A percentile compares a stretch with the other conserved stretches of the same genome.
phyloP scores from a whole-genome alignment of 2,888 invertebrate genomes.

The Tetramorium bicarinatum region DNA sequence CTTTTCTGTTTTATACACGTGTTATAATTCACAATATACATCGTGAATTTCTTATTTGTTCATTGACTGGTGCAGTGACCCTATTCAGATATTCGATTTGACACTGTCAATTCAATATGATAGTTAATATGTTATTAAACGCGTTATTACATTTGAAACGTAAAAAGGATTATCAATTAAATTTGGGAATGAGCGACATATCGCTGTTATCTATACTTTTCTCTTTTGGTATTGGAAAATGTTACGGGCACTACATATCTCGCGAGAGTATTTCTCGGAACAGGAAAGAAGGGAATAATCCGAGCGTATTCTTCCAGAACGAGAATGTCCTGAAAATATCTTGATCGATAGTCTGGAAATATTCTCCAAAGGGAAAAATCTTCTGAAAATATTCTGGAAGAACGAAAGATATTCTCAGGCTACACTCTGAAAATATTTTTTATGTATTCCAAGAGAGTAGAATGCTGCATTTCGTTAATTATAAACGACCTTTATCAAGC shows the following conservation, averaged over 20 bases:
- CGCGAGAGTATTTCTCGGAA: neutral
- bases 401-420: neutral
- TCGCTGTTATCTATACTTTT: neutral
- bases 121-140: neutral
- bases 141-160: neutral
- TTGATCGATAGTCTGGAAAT: slow-evolving; percentile 5
- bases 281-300: neutral
- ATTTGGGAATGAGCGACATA: neutral
- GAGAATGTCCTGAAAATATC: slow-evolving; percentile 4
- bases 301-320: neutral
- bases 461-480: neutral
- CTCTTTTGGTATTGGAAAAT: neutral
- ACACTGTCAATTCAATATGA: neutral
- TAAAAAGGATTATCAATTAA: neutral
- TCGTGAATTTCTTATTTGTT: too few relatives aligned
- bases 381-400: neutral
- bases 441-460: neutral
- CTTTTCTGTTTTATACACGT: too few relatives aligned
- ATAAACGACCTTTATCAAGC: neutral
- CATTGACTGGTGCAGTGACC: too few relatives aligned
- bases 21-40: too few relatives aligned
- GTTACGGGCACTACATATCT: neutral
- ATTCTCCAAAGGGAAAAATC: neutral
- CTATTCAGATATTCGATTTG: neutral
- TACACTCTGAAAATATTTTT: neutral